phyloP scores from a whole-genome alignment of 35 echinoderm and acorn worm species.

The Ptychodera flava region DNA sequence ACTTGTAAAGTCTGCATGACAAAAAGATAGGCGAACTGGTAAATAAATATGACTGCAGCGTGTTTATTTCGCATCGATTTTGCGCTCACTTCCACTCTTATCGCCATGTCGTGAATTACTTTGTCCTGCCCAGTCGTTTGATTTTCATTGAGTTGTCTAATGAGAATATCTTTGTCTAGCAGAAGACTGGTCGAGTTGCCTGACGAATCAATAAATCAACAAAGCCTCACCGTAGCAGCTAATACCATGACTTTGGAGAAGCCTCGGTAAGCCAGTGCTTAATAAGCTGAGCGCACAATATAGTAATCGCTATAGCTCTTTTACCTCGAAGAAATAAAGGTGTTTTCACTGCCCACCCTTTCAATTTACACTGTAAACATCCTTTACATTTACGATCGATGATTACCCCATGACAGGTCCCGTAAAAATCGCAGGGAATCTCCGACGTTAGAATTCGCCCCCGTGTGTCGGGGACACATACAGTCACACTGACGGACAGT shows the following conservation, averaged over 20 bases:
- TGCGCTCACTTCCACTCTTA: not conserved
- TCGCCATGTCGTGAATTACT: not conserved
- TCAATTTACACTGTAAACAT: not conserved
- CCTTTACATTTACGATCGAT: not conserved
- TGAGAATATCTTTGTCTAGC: not conserved
- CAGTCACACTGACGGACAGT: not conserved
- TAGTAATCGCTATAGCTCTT: not conserved
- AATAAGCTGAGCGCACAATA: not conserved
- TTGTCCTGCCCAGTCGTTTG: not conserved
- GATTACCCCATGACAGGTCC: not conserved
- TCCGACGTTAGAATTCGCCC: too few relatives aligned
- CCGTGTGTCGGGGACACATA: not conserved
- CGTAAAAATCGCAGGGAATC: not conserved
- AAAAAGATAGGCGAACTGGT: not conserved
- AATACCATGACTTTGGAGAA: not conserved
- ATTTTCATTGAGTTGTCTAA: not conserved
- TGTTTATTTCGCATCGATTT: not conserved
- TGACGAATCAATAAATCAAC: not conserved
- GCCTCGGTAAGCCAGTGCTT: not conserved
- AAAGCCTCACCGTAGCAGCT: not conserved
- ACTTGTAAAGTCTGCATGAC: not conserved
- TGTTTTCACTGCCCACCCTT: not conserved
- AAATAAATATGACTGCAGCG: not conserved
- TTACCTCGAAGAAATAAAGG: not conserved
- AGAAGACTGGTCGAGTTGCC: not conserved